A percentile compares a stretch with the other conserved stretches of the same genome.
Evolutionary conservation across 2,797 vertebrate genomes (phyloP).

Genomic region (Argentina silus): DNA sequence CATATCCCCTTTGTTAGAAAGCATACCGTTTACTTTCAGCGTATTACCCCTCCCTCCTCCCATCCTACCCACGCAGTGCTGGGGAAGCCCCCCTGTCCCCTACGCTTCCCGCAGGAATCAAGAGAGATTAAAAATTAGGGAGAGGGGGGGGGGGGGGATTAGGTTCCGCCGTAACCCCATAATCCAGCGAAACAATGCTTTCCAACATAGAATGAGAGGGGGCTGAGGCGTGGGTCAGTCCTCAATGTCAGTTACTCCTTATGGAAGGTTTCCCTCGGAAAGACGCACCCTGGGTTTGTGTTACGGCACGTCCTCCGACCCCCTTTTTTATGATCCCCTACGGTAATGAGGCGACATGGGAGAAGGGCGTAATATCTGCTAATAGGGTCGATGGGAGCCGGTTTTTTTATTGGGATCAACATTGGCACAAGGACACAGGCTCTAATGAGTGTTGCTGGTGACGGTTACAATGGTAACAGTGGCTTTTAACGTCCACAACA

Average conservation of each 20-base stretch:
- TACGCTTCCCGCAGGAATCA: slow-evolving; percentile 73
- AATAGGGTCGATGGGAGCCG: slow-evolving; percentile 74
- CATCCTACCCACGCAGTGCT: slow-evolving; percentile 63
- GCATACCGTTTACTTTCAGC: slow-evolving; percentile 45
- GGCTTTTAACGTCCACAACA: slow-evolving; percentile 56
- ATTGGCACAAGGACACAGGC: slow-evolving; percentile 64
- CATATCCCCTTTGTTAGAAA: slow-evolving; percentile 69
- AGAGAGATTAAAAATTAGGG: slow-evolving; percentile 80
- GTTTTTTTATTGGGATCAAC: slow-evolving; percentile 66
- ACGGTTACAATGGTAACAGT: slow-evolving; percentile 51
- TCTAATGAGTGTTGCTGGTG: slow-evolving; percentile 54
- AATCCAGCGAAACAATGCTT: slow-evolving; percentile 82
- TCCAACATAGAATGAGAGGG: slow-evolving; percentile 65
- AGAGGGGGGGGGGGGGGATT: slow-evolving; percentile 64
- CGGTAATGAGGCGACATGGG: slow-evolving; percentile 74
- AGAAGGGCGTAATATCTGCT: slow-evolving; percentile 74
- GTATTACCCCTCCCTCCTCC: slow-evolving; percentile 35
- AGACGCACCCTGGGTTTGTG: slow-evolving; percentile 55
- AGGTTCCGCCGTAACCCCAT: slow-evolving; percentile 57
- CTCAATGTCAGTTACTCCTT: slow-evolving; percentile 76
- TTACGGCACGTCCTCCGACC: slow-evolving; percentile 43
- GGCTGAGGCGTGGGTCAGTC: slow-evolving; percentile 71
- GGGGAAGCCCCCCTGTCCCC: slow-evolving; percentile 52
- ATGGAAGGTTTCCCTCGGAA: slow-evolving; percentile 77
- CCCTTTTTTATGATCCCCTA: slow-evolving; percentile 27